Evolutionary conservation across 1,140 invertebrate genomes (phyloP).

Genomic region (Alviniconcha marisindica): DNA sequence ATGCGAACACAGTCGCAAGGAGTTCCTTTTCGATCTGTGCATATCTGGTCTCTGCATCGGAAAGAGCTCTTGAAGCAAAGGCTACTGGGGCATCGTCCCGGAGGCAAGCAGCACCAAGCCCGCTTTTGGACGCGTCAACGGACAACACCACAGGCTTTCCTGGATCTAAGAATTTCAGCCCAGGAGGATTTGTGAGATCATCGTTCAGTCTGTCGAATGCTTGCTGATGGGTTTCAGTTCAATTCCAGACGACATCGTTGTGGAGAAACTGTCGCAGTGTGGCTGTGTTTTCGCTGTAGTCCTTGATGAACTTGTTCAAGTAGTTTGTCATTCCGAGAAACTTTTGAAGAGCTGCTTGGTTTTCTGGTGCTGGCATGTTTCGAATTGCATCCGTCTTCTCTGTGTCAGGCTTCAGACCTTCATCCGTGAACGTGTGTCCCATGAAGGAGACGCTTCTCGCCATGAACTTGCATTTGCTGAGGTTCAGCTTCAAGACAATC

Average conservation of each 20-base stretch:
- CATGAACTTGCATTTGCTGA: background rate
- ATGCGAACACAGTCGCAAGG: slow-evolving; percentile 77
- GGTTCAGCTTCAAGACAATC: background rate
- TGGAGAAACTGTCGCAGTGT: background rate
- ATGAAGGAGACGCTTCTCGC: background rate
- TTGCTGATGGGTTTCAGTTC: slow-evolving; percentile 1
- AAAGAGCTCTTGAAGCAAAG: slow-evolving; percentile 75
- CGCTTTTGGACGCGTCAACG: slow-evolving; percentile 59
- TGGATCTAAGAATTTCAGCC: slow-evolving; percentile 44
- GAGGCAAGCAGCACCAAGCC: slow-evolving; percentile 73
- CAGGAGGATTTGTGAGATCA: background rate
- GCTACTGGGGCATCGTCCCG: slow-evolving; percentile 75
- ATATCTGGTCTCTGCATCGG: slow-evolving; percentile 74
- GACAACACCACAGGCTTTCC: slow-evolving; percentile 18
- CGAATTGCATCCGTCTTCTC: background rate
- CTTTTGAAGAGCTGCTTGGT: background rate
- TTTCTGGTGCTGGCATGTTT: background rate
- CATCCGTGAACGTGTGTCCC: background rate
- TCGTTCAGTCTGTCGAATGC: too few species aligned
- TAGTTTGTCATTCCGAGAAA: slow-evolving; percentile 19
- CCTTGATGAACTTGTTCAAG: slow-evolving; percentile 35
- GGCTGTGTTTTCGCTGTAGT: slow-evolving; percentile 5
- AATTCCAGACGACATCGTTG: background rate
- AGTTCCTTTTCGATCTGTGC: slow-evolving; percentile 78
- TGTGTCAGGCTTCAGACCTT: background rate